Conservation (phyloP, 1,140 invertebrate species). For the Drosophila ficusphila region DNA sequence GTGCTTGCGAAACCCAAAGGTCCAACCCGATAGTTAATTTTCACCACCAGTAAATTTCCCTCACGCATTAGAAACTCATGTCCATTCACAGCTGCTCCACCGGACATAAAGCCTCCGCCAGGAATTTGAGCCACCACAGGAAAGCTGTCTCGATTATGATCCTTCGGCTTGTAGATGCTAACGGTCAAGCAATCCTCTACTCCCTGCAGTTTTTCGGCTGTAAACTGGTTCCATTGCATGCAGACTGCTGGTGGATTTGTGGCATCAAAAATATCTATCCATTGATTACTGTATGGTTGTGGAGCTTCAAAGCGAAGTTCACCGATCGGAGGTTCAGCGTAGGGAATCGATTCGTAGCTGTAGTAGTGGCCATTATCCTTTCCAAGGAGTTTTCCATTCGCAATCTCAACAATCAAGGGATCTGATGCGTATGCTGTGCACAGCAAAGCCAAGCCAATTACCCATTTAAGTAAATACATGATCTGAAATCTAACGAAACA, state of each 20-base stretch:
- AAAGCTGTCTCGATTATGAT: slow-evolving; percentile 16
- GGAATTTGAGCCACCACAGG: slow-evolving; percentile 85
- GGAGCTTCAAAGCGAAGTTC: slow-evolving; percentile 82
- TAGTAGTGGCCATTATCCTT: slow-evolving; percentile 84
- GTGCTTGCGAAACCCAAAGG: slow-evolving; percentile 84
- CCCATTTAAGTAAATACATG: neutral
- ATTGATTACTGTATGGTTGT: slow-evolving; percentile 31
- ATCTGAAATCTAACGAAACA: neutral
- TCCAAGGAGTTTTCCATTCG: slow-evolving; percentile 84
- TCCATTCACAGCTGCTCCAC: slow-evolving; percentile 84
- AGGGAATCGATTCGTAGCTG: slow-evolving; percentile 85
- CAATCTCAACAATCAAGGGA: slow-evolving; percentile 10
- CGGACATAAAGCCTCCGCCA: slow-evolving; percentile 85
- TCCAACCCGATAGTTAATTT: slow-evolving; percentile 87
- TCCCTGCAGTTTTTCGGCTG: slow-evolving; percentile 37
- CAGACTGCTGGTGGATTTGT: slow-evolving; percentile 30
- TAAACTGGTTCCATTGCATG: slow-evolving; percentile 62
- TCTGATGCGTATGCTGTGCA: neutral
- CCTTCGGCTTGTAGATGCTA: slow-evolving; percentile 80
- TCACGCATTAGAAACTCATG: slow-evolving; percentile 86
- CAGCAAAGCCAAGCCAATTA: neutral
- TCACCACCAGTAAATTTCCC: slow-evolving; percentile 86
- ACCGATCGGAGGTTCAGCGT: slow-evolving; percentile 84
- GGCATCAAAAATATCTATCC: slow-evolving; percentile 49
- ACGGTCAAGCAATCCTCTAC: slow-evolving; percentile 83